Evolutionary conservation across 2,888 invertebrate species (phyloP), one percentile per base, ranked within the genome.

Genomic region (Slavum lentiscoides): DNA sequence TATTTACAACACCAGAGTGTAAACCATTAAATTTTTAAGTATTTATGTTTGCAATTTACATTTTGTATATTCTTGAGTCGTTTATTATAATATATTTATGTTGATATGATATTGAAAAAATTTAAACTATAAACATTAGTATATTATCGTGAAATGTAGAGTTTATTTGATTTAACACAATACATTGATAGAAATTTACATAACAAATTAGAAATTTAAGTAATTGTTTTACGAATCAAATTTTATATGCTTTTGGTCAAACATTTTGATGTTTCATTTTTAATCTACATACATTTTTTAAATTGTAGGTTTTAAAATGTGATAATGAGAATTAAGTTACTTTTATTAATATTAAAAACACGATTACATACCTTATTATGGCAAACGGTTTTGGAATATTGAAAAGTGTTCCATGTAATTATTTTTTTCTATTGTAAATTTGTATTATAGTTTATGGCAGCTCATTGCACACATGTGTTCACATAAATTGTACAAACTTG

Each of bases 401-500:
- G 30, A 30, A 39, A 59, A 59, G 13, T 2, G 49, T 58, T 43
- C 13, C 37, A 19, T 67, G 23, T n/a, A 75, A 39, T 58, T 43
- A 5, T 7, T 67, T 7, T 67, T 19, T 43, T 23, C 58, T 74
- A 37, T 43, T 39, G 66, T 75, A 75, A 67, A 75, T 66, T 39
- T 74, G 67, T 68, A 49, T 67, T 76, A n/a, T 59, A 76, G 75
- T 76, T 75, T 76, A 76, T 76, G 75, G 75, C 75, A 76, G 75
- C 75, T 76, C 75, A 69, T 77, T 62, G 62, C 77, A 77, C 76
- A 53, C 69, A 62, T 77, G 77, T 77, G 77, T 77, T 77, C 77
- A 77, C 39, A 17, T 69, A 77, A 77, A 69, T 62, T 77, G 77
- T 77, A 77, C 69, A 77, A 77, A 77, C 69, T 70, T 77, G 1